Base-by-base conservation (phyloP, 2,797 vertebrate species). In the Epinephelus coioides region DNA sequence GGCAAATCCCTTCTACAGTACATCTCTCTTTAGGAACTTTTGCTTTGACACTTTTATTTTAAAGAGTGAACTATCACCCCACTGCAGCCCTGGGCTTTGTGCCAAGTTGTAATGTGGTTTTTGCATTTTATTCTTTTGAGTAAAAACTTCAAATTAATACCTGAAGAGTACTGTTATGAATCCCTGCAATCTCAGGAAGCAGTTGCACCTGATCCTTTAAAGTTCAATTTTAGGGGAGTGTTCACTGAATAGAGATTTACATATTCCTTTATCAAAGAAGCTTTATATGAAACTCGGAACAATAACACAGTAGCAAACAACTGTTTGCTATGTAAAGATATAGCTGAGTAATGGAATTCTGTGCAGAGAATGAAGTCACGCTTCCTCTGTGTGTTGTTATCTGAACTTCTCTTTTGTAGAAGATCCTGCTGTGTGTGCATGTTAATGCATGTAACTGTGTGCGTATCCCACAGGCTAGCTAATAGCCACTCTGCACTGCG, bases 1-100 rank as follows among this genome's bases (percentile, higher is more conserved):
- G 56, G 23, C 62, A 67, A 74, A 51, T 55, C 69, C n/a, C 59
- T 10, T 62, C 25, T 2, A 13, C 43, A 34, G 19, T 53, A 65
- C 56, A 18, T 54, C 43, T 54, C 27, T 59, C 65, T 3, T 49
- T 1, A 30, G 27, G 17, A 49, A 10, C 44, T 51, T 34, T 34
- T n/a, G 19, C 49, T 61, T 71, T 8, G 46, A 44, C 21, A 51
- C n/a, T 47, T 69, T 40, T 53, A 57, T 63, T 43, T 34, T 25
- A 54, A 14, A 9, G 3, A 27, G 14, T 27, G 12, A 34, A 30
- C 27, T 12, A 56, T 65, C 69, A 54, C 3, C 59, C 21, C 30
- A 55, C 50, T 54, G 21, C 30, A 61, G 47, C 5, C 49, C 27
- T 54, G 55, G n/a, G 6, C 10, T 5, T 14, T 15, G n/a, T 55